phyloP scores from a whole-genome alignment of 2,113 vertebrate species.

The Gnathonemus echidnorhynchus region DNA sequence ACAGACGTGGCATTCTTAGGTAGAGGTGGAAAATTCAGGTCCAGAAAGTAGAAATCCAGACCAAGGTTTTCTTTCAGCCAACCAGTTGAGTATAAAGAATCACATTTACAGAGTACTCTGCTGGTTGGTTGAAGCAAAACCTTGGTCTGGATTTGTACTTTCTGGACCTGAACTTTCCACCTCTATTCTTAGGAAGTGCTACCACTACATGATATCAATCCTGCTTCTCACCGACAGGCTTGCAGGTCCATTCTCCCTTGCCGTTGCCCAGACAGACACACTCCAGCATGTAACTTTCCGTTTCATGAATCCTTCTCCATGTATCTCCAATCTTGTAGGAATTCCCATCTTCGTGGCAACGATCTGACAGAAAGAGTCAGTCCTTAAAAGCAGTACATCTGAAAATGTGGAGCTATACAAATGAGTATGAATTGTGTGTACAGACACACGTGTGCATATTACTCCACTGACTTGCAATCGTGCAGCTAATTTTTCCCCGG shows the following conservation, averaged over 20 bases:
- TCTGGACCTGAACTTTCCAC: too few relatives aligned
- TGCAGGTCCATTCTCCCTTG: conserved; percentile 98
- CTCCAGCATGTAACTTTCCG: conserved; percentile 85
- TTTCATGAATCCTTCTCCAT: conserved; percentile 87
- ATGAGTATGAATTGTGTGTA: not conserved
- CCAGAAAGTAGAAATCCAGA: too few relatives aligned
- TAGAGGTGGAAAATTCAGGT: too few relatives aligned
- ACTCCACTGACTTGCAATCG: conserved; percentile 80
- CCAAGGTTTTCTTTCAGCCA: too few relatives aligned
- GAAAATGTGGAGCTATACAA: not conserved
- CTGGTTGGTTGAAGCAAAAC: too few relatives aligned
- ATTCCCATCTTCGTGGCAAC: conserved; percentile 87
- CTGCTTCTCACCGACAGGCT: conserved; percentile 75
- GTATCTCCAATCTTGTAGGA: conserved; percentile 94
- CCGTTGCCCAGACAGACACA: conserved; percentile 92
- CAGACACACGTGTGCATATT: not conserved
- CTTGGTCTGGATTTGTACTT: too few relatives aligned
- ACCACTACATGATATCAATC: not conserved
- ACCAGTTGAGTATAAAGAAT: too few relatives aligned
- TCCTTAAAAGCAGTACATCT: not conserved
- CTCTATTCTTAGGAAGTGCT: not conserved
- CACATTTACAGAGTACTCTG: too few relatives aligned
- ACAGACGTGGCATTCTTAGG: not conserved
- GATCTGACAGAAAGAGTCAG: conserved; percentile 59
- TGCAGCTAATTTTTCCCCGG: conserved; percentile 88